Conservation (phyloP, 2,797 vertebrate genomes). For the Antennarius maculatus region DNA sequence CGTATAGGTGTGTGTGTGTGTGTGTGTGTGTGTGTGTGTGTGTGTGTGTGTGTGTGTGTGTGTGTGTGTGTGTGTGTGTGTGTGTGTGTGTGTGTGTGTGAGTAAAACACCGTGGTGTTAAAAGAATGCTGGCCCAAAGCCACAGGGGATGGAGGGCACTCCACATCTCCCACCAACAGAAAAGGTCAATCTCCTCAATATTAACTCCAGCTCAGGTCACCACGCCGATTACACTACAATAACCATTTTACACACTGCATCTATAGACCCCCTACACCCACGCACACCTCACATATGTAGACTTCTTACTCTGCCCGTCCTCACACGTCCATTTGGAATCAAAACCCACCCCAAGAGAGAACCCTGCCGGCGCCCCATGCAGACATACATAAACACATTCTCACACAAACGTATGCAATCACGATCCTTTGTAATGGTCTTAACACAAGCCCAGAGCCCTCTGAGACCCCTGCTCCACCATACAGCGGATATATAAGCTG, state of each 20-base stretch:
- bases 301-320: constrained; percentile 34
- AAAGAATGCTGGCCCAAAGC: constrained; percentile 60
- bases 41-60: neutral
- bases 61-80: neutral
- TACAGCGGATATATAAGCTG: constrained; percentile 68
- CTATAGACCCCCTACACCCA: constrained; percentile 22
- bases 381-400: constrained; percentile 79
- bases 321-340: constrained; percentile 75
- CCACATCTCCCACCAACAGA: constrained; percentile 64
- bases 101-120: constrained; percentile 13
- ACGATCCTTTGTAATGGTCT: constrained; percentile 63
- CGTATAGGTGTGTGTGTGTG: neutral
- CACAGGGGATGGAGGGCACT: constrained; percentile 50
- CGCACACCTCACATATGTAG: constrained; percentile 30
- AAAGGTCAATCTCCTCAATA: constrained; percentile 80
- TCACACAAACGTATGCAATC: constrained; percentile 70
- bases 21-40: neutral
- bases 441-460: constrained; percentile 53
- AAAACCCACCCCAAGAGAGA: constrained; percentile 62
- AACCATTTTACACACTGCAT: constrained; percentile 72
- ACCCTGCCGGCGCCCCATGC: constrained; percentile 65
- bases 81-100: neutral
- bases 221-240: constrained; percentile 77
- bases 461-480: constrained; percentile 32
- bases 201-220: constrained; percentile 73